Evolutionary conservation across 1,140 invertebrate genomes (phyloP), one percentile per base, ranked within the genome.

Genomic region (Druon quercuslanigerum): DNA sequence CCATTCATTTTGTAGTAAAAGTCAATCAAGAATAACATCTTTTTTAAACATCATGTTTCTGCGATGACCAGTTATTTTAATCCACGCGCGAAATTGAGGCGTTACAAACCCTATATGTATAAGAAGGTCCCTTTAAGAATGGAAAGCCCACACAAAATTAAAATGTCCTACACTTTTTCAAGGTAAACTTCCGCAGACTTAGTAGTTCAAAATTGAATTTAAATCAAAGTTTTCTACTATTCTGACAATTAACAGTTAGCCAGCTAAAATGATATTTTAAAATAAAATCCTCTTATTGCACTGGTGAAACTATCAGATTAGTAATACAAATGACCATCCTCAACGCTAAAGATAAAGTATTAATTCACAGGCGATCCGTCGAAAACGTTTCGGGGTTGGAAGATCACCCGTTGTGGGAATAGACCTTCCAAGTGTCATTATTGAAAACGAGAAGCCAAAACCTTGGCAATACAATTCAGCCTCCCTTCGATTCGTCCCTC

Each of bases 111-210:
- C 52, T 50, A 52, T 56, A 13, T 40, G 50, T 7, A 50, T 57
- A 50, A 50, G 8, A 46, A 72, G 71, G 74, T 73, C 72, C 25
- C 19, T 54, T 73, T 51, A 16, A 40, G 14, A 73, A 12, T 25
- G 17, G 51, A 60, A 66, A 14, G 14, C n/a, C 46, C 25, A 51
- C 72, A 73, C 73, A 40, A 54, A 73, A 66, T 74, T 9, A 14
- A 25, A 25, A 12, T 33, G 40, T 6, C 40, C 40, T 8, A 9
- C 40, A 46, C 40, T 46, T 46, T 46, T 46, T 11, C 40, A 46
- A 46, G 40, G 40, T 9, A 46, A 46, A 46, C 40, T 46, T 9
- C 40, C 9, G 8, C 40, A 46, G 0, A 11, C 40, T 46, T 0
- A 6, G 40, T 46, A 9, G 4, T 46, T 6, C 40, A 46, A 46